A percentile compares a stretch with the other conserved stretches of the same genome.
Conservation (phyloP, 2,888 invertebrate genomes). For the Cotesia congregata region DNA sequence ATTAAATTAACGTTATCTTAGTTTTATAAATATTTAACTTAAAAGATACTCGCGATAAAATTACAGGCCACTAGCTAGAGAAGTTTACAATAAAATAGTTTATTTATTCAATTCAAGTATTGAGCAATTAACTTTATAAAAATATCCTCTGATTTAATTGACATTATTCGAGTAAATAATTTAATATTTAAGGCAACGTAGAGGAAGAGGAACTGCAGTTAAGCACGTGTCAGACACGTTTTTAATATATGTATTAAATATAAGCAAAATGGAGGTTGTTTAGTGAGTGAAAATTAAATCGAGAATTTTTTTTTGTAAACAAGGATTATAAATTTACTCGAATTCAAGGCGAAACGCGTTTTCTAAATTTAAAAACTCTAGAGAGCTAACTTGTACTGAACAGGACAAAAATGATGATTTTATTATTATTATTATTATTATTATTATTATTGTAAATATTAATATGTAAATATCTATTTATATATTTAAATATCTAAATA, state of each 20-base stretch:
- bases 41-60: conserved; percentile 33
- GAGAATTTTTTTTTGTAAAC: not conserved
- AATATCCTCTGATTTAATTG: not conserved
- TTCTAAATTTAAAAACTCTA: not conserved
- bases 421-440: not conserved
- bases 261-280: no score
- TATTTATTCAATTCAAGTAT: not conserved
- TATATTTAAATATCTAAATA: not conserved
- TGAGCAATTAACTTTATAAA: not conserved
- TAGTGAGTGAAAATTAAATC: no score
- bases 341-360: not conserved
- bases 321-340: not conserved
- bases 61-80: conserved; percentile 28
- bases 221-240: not conserved
- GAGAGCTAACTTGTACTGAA: not conserved
- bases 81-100: conserved; percentile 6
- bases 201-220: not conserved
- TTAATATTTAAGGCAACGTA: not conserved
- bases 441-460: not conserved
- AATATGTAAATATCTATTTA: not conserved
- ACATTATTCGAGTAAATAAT: not conserved
- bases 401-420: not conserved
- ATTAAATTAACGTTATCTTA: not conserved
- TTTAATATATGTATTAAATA: not conserved
- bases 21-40: conserved; percentile 10